These are phyloP conservation scores for Electrona antarctica DNA, from an alignment of 2,113 vertebrate genomes.

Conservation along the genomic window DNA sequence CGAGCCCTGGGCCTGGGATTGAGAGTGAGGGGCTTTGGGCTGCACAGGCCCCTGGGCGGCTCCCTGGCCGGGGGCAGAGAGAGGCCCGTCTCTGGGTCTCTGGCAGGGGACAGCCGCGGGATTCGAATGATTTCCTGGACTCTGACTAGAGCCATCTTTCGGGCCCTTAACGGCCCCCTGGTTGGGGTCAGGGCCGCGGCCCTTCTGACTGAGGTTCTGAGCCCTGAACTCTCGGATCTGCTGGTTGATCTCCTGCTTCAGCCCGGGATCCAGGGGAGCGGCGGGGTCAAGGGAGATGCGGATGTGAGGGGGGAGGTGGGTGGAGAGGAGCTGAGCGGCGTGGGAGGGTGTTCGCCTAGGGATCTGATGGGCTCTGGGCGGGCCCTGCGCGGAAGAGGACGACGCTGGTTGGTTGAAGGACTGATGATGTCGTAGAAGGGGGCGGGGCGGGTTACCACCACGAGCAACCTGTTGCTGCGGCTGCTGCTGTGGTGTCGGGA, in stretches of 20 bases:
- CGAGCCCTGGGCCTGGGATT: slow-evolving; percentile 2
- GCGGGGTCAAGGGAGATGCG: slow-evolving; percentile 37
- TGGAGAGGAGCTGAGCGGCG: slow-evolving; percentile 36
- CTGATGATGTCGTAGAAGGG: slow-evolving; percentile 67
- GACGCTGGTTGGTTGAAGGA: slow-evolving; percentile 64
- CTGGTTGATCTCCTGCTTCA: slow-evolving; percentile 65
- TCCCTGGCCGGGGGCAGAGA: slow-evolving; percentile 47
- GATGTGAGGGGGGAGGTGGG: slow-evolving; percentile 49
- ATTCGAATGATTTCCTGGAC: slow-evolving; percentile 4
- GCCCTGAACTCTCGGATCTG: slow-evolving; percentile 61
- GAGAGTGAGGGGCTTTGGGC: background rate
- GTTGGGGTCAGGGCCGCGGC: slow-evolving; percentile 53
- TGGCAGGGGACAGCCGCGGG: background rate
- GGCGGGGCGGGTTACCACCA: slow-evolving; percentile 71
- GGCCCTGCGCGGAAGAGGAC: slow-evolving; percentile 32
- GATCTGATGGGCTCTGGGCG: slow-evolving; percentile 26
- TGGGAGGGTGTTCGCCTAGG: slow-evolving; percentile 41
- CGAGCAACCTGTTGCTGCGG: slow-evolving; percentile 38
- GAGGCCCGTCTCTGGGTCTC: slow-evolving; percentile 31
- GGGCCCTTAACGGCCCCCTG: slow-evolving; percentile 1
- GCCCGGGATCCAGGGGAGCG: slow-evolving; percentile 31
- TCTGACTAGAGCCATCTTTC: slow-evolving; percentile 15
- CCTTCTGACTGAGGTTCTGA: slow-evolving; percentile 42
- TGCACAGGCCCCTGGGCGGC: slow-evolving; percentile 24
- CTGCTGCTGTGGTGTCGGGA: slow-evolving; percentile 56